A percentile compares a stretch with the other conserved stretches of the same genome.
Evolutionary conservation across 2,888 invertebrate genomes (phyloP).

Genomic region (Polydrusus cervinus): DNA sequence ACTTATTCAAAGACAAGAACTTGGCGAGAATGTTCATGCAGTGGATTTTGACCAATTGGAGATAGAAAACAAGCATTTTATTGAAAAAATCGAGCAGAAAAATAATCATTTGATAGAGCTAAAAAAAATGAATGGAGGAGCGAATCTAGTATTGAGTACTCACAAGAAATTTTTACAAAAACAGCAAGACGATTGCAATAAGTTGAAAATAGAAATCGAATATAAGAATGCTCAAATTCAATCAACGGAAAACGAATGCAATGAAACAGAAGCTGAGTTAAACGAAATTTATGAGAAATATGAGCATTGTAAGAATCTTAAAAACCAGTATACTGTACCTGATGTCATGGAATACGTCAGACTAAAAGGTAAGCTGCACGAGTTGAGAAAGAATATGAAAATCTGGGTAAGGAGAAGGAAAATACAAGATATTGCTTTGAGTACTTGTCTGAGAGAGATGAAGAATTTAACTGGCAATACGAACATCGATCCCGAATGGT

Average conservation of each 20-base stretch:
- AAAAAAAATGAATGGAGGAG: conserved; percentile 75
- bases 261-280: conserved; percentile 69
- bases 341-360: conserved; percentile 76
- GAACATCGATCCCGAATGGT: conserved; percentile 56
- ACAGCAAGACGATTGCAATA: conserved; percentile 71
- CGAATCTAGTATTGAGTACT: conserved; percentile 74
- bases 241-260: conserved; percentile 71
- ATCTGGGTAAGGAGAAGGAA: conserved; percentile 62
- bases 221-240: conserved; percentile 69
- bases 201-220: conserved; percentile 70
- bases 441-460: conserved; percentile 64
- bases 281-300: conserved; percentile 67
- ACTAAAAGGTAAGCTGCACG: conserved; percentile 71
- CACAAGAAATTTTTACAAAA: conserved; percentile 75
- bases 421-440: conserved; percentile 64
- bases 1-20: conserved; percentile 74
- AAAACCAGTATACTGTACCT: conserved; percentile 70
- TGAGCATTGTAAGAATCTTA: conserved; percentile 65
- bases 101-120: conserved; percentile 73
- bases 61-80: conserved; percentile 76
- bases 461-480: conserved; percentile 59
- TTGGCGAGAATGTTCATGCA: conserved; percentile 75
- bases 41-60: conserved; percentile 79
- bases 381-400: conserved; percentile 60
- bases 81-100: conserved; percentile 74